Conservation (phyloP, 2,888 invertebrate genomes). For the Papilio elwesi region DNA sequence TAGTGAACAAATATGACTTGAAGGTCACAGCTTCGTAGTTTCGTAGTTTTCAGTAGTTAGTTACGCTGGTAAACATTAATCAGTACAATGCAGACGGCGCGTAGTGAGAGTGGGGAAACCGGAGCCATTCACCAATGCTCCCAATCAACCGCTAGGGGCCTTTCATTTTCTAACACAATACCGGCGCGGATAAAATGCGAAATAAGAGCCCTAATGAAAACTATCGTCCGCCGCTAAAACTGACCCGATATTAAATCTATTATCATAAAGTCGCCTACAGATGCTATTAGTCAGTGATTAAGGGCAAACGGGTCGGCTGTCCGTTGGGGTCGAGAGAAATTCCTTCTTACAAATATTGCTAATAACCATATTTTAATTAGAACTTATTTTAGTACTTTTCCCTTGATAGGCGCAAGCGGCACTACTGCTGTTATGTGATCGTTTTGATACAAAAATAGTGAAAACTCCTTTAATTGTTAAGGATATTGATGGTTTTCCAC, state of each 20-base stretch:
- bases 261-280: slow-evolving; percentile 54
- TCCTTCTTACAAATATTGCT: slow-evolving; percentile 16
- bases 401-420: no score
- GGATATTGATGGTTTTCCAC: no score
- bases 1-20: slow-evolving; percentile 25
- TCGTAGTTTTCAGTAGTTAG: slow-evolving; percentile 43
- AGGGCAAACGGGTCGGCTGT: slow-evolving; percentile 37
- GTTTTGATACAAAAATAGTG: no score
- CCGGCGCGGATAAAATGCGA: slow-evolving; percentile 49
- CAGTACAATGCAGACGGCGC: slow-evolving; percentile 45
- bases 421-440: no score
- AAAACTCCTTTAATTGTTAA: no score
- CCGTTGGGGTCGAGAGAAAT: slow-evolving; percentile 20
- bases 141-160: slow-evolving; percentile 49
- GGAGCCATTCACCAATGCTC: slow-evolving; percentile 53
- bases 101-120: slow-evolving; percentile 50
- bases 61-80: slow-evolving; percentile 53
- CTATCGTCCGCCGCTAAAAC: slow-evolving; percentile 48
- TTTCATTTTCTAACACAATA: slow-evolving; percentile 50
- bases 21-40: slow-evolving; percentile 32
- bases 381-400: no score
- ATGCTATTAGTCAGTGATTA: slow-evolving; percentile 47
- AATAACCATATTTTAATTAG: no score
- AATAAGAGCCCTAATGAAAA: slow-evolving; percentile 55
- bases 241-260: slow-evolving; percentile 51